A percentile compares a stretch with the other conserved stretches of the same genome.
phyloP scores from a whole-genome alignment of 2,888 invertebrate genomes.

The Polyommatus icarus region DNA sequence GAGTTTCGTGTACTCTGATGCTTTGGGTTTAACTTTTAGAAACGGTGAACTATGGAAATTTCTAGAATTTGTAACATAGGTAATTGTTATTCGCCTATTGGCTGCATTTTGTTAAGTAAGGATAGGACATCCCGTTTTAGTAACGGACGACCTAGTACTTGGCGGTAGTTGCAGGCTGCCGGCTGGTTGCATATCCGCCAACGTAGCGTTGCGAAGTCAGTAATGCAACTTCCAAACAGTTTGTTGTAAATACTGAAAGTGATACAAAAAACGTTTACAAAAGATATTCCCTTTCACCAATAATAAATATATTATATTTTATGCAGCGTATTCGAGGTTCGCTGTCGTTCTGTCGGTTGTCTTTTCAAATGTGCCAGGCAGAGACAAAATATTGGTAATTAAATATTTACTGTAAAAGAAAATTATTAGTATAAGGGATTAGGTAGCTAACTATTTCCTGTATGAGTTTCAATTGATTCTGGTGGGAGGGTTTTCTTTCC shows the following conservation, averaged over 20 bases:
- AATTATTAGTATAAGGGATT: too few species aligned
- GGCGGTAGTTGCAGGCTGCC: background rate
- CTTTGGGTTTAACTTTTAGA: too few species aligned
- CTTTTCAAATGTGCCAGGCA: too few species aligned
- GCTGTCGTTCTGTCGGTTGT: too few species aligned
- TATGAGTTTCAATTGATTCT: too few species aligned
- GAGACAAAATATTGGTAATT: too few species aligned
- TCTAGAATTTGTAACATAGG: background rate
- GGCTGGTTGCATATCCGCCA: background rate
- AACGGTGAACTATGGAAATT: background rate
- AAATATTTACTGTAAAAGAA: too few species aligned
- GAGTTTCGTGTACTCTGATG: too few species aligned
- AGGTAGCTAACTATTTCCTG: too few species aligned
- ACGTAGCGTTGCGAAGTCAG: background rate
- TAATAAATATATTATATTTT: background rate
- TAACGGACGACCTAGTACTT: background rate
- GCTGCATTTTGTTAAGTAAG: conserved; percentile 6
- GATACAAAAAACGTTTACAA: background rate
- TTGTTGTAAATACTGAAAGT: background rate
- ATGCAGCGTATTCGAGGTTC: background rate
- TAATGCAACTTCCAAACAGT: background rate
- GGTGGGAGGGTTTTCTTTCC: too few species aligned
- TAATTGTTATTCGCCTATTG: background rate
- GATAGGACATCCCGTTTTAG: background rate
- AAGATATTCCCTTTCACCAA: background rate